Evolutionary conservation across 1,140 invertebrate genomes (phyloP).

Genomic region (Episyrphus balteatus): DNA sequence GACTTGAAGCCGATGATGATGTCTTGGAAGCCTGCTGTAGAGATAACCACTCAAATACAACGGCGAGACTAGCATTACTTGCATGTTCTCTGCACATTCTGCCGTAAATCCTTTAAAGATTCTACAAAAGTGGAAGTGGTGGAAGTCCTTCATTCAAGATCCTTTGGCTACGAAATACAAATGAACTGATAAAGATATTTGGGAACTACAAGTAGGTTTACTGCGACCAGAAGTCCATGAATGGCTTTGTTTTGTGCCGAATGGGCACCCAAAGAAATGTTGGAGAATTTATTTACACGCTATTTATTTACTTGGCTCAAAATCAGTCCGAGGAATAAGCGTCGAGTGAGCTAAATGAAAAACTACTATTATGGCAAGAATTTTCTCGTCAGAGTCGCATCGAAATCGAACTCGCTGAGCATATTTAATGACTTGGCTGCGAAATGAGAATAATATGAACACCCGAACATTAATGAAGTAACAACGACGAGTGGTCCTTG

Average conservation of each 20-base stretch:
- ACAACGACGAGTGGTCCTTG: constrained; percentile 60
- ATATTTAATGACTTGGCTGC: constrained; percentile 31
- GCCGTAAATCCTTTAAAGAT: constrained; percentile 47
- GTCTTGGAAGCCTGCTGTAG: too few relatives aligned
- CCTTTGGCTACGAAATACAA: constrained; percentile 54
- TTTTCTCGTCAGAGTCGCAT: constrained; percentile 25
- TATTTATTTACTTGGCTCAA: background rate
- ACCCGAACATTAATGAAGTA: constrained; percentile 16
- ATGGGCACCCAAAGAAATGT: background rate
- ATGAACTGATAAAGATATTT: constrained; percentile 61
- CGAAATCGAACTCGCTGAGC: constrained; percentile 29
- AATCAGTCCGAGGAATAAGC: constrained; percentile 25
- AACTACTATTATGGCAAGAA: constrained; percentile 22
- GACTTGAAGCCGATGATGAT: too few relatives aligned
- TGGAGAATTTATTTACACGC: background rate
- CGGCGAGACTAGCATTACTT: too few relatives aligned
- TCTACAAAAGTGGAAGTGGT: constrained; percentile 50
- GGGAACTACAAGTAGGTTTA: constrained; percentile 59
- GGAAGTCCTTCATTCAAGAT: constrained; percentile 50
- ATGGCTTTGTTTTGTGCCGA: constrained; percentile 36
- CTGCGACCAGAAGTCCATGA: constrained; percentile 59
- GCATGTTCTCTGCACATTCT: too few relatives aligned
- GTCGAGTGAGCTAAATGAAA: constrained; percentile 22
- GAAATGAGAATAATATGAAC: constrained; percentile 20
- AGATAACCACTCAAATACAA: too few relatives aligned